Evolutionary conservation across 2,113 vertebrate species (phyloP).

Genomic region (Paramisgurnus dabryanus): DNA sequence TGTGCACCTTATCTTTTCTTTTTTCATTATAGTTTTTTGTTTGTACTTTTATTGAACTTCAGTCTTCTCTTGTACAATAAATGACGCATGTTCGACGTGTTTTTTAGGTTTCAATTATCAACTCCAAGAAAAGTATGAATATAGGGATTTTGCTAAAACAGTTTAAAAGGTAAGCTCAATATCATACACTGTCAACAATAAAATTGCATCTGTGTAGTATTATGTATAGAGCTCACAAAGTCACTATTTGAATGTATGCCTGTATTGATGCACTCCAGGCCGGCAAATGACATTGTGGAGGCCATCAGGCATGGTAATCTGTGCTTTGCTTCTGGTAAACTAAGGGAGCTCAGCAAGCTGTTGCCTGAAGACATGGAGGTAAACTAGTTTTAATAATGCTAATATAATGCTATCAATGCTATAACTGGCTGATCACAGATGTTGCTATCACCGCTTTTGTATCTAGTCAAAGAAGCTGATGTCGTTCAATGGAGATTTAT

Average conservation of each 20-base stretch:
- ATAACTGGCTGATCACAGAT: background rate
- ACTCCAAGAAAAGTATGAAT: slow-evolving; percentile 78
- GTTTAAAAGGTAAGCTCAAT: slow-evolving; percentile 72
- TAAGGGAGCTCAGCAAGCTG: slow-evolving; percentile 76
- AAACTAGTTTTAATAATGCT: slow-evolving; percentile 6
- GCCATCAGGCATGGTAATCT: slow-evolving; percentile 71
- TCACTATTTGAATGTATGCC: background rate
- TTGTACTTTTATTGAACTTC: background rate
- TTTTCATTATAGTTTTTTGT: too few species aligned
- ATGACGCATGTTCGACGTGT: background rate
- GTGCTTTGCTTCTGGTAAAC: slow-evolving; percentile 73
- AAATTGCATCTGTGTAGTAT: background rate
- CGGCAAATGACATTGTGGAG: slow-evolving; percentile 63
- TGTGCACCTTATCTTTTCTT: too few species aligned
- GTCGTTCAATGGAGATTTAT: slow-evolving; percentile 68
- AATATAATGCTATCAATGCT: background rate
- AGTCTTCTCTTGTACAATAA: background rate
- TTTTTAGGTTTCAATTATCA: slow-evolving; percentile 72
- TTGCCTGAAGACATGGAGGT: slow-evolving; percentile 80
- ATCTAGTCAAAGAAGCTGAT: slow-evolving; percentile 73
- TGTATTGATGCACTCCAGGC: slow-evolving; percentile 63
- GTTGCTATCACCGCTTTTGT: background rate
- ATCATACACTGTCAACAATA: background rate
- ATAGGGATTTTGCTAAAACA: slow-evolving; percentile 75
- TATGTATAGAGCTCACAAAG: background rate